These are phyloP conservation scores for Oxytorus armatus DNA, from an alignment of 2,888 invertebrate genomes.

Conservation along the genomic window DNA sequence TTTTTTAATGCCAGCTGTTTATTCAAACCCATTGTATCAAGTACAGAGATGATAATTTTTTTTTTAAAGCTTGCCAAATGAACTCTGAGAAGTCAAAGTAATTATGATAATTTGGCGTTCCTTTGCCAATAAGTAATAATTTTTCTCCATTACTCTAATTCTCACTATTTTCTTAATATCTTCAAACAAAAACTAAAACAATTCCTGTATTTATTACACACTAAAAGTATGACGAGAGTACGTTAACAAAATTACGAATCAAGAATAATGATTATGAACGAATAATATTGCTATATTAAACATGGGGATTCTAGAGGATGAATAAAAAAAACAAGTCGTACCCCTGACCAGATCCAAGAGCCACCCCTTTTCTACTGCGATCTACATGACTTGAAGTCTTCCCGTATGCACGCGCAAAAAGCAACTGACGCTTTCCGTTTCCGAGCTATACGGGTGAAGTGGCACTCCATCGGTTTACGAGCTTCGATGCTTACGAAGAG, in stretches of 20 bases:
- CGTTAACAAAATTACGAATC: neutral
- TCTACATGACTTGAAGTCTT: neutral
- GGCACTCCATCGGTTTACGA: constrained; percentile 59
- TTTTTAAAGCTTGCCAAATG: neutral
- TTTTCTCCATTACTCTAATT: neutral
- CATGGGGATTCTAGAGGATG: neutral
- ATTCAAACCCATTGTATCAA: neutral
- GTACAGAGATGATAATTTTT: neutral
- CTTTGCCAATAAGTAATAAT: neutral
- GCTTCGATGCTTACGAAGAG: constrained; percentile 44
- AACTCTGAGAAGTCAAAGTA: neutral
- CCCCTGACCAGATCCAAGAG: neutral
- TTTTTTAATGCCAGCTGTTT: neutral
- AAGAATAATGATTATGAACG: neutral
- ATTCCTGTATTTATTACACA: neutral
- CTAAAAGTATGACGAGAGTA: neutral
- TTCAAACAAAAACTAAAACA: too few species aligned
- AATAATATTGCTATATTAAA: neutral
- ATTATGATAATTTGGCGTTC: neutral
- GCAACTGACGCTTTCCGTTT: constrained; percentile 35
- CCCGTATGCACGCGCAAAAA: constrained; percentile 18
- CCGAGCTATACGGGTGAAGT: constrained; percentile 8
- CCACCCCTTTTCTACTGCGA: constrained; percentile 5
- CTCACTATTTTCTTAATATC: neutral
- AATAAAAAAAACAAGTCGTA: neutral